Evolutionary conservation across 2,888 invertebrate genomes (phyloP), one percentile per base, ranked within the genome.

Genomic region (Troglohyphantes excavatus): DNA sequence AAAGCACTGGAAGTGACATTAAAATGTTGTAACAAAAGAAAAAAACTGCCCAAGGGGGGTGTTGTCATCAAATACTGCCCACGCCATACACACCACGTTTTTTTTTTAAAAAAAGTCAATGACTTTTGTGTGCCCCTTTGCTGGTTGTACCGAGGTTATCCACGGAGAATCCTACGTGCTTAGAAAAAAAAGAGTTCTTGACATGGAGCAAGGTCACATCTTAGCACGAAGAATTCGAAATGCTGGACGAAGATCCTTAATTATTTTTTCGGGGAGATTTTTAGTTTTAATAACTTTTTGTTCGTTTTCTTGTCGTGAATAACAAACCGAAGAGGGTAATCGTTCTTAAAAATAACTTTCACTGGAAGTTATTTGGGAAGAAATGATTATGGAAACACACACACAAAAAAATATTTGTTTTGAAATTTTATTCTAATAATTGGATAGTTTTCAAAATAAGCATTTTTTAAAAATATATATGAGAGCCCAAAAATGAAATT

Each of bases 21-120:
- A 72, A 63, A 63, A 83, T 83, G 61, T 46, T 43, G 59, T 65
- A 65, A 33, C n/a, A 39, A 68, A 33, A 76, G 61, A 59, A 39
- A 46, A 27, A 59, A 19, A 43, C 3, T 6, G 9, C 59, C 21
- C 29, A 21, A 63, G 11, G 26, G 26, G 76, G 67, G 70, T 79
- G 79, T 78, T 78, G 78, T 73, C 76, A 86, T 68, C 63, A 70
- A 86, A 72, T 72, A 79, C 86, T 72, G 63, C 86, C 86, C 86
- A 86, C 86, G 86, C 86, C 17, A 29, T 5, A 67, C 29, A n/a
- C 17, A 61, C 61, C 76, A 46, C 19, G 59, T 13, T 63, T 61
- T n/a, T 67, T n/a, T 67, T 76, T 53, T 67, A 26, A 53, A 63
- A 63, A 63, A 65, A 85, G 84, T 85, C 78, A 70, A 39, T 86